phyloP scores from a whole-genome alignment of 2,797 vertebrate genomes.

The Lagorchestes hirsutus region DNA sequence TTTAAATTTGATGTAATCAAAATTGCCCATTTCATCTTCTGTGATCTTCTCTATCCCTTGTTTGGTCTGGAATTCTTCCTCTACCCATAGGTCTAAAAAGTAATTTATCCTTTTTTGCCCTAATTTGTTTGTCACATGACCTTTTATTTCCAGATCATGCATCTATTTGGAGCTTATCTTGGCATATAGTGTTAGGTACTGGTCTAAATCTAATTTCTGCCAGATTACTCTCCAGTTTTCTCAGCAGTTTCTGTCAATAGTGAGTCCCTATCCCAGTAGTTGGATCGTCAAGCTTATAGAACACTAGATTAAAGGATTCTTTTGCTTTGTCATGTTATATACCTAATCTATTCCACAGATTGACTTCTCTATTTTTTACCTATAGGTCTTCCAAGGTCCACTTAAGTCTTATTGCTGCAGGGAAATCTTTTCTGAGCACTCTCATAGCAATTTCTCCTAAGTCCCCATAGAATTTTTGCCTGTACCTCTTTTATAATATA shows the following conservation, averaged over 20 bases:
- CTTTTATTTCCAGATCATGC: not conserved
- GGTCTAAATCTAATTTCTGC: not conserved
- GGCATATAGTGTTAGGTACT: not conserved
- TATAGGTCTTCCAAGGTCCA: not conserved
- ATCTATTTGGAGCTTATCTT: not conserved
- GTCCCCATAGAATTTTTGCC: not conserved
- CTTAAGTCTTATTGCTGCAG: not conserved
- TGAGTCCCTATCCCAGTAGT: not conserved
- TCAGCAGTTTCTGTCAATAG: not conserved
- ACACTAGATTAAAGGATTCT: not conserved
- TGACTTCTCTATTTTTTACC: not conserved
- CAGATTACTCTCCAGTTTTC: not conserved
- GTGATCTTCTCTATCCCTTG: not conserved
- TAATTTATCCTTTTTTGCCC: not conserved
- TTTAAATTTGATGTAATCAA: not conserved
- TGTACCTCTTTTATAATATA: not conserved
- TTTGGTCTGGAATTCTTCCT: not conserved
- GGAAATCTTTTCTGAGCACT: not conserved
- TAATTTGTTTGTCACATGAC: not conserved
- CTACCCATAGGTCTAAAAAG: not conserved
- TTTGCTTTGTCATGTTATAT: not conserved
- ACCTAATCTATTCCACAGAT: not conserved
- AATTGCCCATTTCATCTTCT: not conserved
- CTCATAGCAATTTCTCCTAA: not conserved
- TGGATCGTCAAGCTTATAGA: not conserved